Evolutionary conservation across 2,113 vertebrate genomes (phyloP).

Genomic region (Camelus dromedarius): DNA sequence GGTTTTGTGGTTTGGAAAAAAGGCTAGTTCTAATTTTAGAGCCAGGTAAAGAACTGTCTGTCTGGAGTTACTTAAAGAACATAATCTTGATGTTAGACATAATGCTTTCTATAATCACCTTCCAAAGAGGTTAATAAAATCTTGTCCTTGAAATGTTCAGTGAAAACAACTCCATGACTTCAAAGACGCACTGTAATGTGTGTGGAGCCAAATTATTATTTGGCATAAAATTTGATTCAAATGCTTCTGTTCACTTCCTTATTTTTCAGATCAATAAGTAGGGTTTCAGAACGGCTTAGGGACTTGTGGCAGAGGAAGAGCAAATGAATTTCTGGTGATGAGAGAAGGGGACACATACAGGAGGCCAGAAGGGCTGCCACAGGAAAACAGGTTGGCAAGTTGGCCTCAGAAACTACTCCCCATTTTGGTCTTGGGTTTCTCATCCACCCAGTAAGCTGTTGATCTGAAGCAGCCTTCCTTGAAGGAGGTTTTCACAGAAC

Average conservation of each 20-base stretch:
- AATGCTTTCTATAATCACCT: background rate
- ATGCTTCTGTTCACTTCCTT: background rate
- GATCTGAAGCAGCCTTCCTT: background rate
- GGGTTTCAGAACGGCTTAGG: background rate
- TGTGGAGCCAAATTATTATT: background rate
- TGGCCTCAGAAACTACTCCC: background rate
- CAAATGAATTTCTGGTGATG: background rate
- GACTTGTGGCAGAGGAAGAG: background rate
- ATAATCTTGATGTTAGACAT: background rate
- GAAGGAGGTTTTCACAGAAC: background rate
- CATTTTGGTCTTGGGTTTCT: background rate
- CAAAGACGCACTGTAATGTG: background rate
- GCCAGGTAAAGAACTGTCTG: background rate
- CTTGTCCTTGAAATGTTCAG: background rate
- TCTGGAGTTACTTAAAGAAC: background rate
- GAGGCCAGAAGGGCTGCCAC: background rate
- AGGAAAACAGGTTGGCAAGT: background rate
- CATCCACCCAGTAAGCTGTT: background rate
- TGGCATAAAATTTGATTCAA: background rate
- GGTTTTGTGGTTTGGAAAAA: conserved; percentile 22
- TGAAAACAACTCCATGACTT: background rate
- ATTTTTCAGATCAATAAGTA: background rate
- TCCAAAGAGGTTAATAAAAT: background rate
- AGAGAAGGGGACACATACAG: background rate
- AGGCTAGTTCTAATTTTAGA: conserved; percentile 53